These are phyloP conservation scores for Julus scanicus DNA, from an alignment of 2,888 invertebrate genomes.

Conservation along the genomic window DNA sequence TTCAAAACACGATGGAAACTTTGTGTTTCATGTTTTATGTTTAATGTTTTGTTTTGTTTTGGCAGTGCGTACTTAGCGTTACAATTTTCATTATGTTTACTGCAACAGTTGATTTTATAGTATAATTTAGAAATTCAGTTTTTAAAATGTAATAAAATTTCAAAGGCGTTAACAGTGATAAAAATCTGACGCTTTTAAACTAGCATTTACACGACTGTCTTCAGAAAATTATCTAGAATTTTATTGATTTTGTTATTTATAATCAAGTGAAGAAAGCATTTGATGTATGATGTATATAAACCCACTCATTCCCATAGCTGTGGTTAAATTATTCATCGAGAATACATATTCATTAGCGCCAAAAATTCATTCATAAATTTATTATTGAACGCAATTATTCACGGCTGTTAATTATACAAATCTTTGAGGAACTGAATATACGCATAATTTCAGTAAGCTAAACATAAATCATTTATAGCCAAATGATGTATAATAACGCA, in stretches of 20 bases:
- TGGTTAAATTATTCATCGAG: not conserved
- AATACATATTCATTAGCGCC: not conserved
- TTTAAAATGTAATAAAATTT: no score
- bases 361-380: not conserved
- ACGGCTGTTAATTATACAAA: not conserved
- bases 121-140: no score
- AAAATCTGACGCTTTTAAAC: no score
- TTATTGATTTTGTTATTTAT: not conserved
- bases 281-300: not conserved
- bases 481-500: conserved; percentile 7
- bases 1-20: no score
- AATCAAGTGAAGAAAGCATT: not conserved
- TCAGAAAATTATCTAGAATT: no score
- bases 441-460: not conserved
- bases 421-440: not conserved
- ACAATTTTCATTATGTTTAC: no score
- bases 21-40: no score
- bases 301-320: not conserved
- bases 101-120: no score
- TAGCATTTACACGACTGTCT: no score
- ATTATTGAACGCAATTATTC: not conserved
- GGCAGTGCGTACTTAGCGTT: no score
- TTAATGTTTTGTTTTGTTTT: no score
- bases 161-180: no score
- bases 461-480: not conserved